Conservation (phyloP, 2,888 invertebrate genomes). For the Tetropium fuscum region DNA sequence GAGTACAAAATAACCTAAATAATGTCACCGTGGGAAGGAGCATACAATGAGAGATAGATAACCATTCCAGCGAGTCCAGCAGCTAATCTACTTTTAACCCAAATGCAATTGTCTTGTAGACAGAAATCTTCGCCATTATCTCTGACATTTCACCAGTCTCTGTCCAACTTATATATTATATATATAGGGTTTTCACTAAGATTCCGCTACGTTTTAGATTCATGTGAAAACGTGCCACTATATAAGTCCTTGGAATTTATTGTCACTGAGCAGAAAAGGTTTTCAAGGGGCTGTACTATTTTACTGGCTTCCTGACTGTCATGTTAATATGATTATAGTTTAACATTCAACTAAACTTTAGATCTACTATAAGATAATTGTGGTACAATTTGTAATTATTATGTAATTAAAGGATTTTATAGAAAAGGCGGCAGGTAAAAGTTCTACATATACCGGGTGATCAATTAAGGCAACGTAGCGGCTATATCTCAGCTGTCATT, state of each 20-base stretch:
- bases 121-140: constrained; percentile 50
- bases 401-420: no score
- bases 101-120: constrained; percentile 63
- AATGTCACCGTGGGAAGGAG: background rate
- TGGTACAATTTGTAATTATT: no score
- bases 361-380: no score
- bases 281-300: constrained; percentile 11
- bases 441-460: no score
- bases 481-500: no score
- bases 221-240: constrained; percentile 26
- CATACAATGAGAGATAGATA: constrained; percentile 28
- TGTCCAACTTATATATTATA: constrained; percentile 35
- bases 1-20: background rate
- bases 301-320: background rate
- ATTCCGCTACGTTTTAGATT: constrained; percentile 29
- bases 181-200: constrained; percentile 29
- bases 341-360: no score
- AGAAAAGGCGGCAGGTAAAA: no score
- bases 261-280: constrained; percentile 4
- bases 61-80: constrained; percentile 53
- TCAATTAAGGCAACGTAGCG: no score
- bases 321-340: no score
- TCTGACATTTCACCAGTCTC: constrained; percentile 46
- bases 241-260: constrained; percentile 22
- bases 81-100: constrained; percentile 61